A percentile compares a stretch with the other conserved stretches of the same genome.
phyloP scores from a whole-genome alignment of 2,888 invertebrate species.

The Nebria salina region DNA sequence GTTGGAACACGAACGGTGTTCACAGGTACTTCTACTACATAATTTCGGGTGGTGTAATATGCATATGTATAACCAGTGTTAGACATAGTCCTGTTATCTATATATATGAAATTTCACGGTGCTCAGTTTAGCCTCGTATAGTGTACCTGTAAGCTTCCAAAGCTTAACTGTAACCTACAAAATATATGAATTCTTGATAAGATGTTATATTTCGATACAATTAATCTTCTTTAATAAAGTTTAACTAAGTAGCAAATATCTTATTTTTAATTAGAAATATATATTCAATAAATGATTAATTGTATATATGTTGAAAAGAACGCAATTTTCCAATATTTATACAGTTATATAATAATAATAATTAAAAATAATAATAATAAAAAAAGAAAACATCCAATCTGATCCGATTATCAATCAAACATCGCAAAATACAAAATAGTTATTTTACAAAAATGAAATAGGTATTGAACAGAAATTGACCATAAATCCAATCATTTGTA shows the following conservation, averaged over 20 bases:
- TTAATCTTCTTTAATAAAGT: not conserved
- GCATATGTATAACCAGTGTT: slow-evolving; percentile 15
- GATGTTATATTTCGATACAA: not conserved
- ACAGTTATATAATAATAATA: no score
- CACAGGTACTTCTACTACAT: not conserved
- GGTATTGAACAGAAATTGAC: no score
- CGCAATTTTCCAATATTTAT: no score
- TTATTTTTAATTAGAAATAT: no score
- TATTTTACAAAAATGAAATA: no score
- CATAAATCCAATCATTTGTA: no score
- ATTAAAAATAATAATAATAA: no score
- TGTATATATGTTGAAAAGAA: no score
- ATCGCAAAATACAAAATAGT: no score
- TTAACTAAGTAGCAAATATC: not conserved
- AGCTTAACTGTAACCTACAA: not conserved
- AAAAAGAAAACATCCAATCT: no score
- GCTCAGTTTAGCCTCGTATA: not conserved
- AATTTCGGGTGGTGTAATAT: slow-evolving; percentile 7
- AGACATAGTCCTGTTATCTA: not conserved
- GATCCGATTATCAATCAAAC: no score
- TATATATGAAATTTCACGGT: slow-evolving; percentile 16
- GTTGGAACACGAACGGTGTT: not conserved
- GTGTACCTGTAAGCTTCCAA: not conserved
- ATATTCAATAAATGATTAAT: no score
- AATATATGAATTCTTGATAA: slow-evolving; percentile 7